Evolutionary conservation across 2,888 invertebrate species (phyloP).

Genomic region (Dioctria rufipes): DNA sequence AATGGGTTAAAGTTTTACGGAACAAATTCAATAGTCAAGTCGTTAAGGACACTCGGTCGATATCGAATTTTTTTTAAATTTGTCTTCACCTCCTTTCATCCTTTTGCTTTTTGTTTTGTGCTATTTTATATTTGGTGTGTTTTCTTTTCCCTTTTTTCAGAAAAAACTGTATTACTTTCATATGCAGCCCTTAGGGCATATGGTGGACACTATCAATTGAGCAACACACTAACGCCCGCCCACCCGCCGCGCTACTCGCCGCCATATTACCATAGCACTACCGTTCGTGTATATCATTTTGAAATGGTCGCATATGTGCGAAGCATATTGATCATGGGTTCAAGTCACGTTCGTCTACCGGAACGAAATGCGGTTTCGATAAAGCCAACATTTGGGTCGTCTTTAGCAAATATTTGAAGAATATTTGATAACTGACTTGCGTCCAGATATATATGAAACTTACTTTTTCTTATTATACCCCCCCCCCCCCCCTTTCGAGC

Average conservation of each 20-base stretch:
- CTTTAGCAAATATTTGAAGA: constrained; percentile 59
- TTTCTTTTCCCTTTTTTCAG: neutral
- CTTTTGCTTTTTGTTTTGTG: neutral
- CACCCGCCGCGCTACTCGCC: constrained; percentile 6
- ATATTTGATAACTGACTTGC: constrained; percentile 59
- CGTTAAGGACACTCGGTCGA: constrained; percentile 23
- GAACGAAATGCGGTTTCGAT: constrained; percentile 59
- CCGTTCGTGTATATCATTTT: constrained; percentile 12
- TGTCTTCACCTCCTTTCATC: neutral
- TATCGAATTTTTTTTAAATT: constrained; percentile 36
- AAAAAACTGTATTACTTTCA: constrained; percentile 40
- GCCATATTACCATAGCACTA: constrained; percentile 29
- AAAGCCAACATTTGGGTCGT: constrained; percentile 59
- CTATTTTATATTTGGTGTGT: constrained; percentile 20
- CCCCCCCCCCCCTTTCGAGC: neutral
- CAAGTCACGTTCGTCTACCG: constrained; percentile 58
- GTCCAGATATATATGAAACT: constrained; percentile 40
- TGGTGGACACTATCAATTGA: constrained; percentile 26
- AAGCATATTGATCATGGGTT: constrained; percentile 55
- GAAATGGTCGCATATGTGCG: constrained; percentile 33
- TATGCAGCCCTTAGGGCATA: constrained; percentile 38
- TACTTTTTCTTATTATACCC: constrained; percentile 3
- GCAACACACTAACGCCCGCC: constrained; percentile 14
- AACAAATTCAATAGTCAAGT: constrained; percentile 26
- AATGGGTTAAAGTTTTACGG: constrained; percentile 5